Evolutionary conservation across 2,888 invertebrate species (phyloP).

Genomic region (Hydrotaea cyrtoneurina): DNA sequence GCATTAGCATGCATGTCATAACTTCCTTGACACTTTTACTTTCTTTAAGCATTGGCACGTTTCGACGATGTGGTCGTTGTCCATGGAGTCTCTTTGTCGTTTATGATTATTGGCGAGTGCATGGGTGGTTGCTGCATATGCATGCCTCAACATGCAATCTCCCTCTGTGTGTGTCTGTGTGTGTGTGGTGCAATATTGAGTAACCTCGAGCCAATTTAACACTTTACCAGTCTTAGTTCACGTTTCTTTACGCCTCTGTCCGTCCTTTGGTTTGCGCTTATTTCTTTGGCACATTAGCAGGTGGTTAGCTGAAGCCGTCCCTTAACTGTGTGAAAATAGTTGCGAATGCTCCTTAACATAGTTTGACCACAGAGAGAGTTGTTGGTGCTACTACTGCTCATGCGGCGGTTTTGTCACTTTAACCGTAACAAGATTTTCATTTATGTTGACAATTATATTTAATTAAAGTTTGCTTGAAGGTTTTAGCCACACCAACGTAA

Average conservation of each 20-base stretch:
- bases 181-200: constrained; percentile 16
- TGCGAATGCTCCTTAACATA: too few species aligned
- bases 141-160: constrained; percentile 36
- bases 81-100: constrained; percentile 2
- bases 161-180: too few species aligned
- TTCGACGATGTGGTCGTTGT: constrained; percentile 19
- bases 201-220: constrained; percentile 56
- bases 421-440: constrained; percentile 39
- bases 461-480: constrained; percentile 37
- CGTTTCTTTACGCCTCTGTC: not conserved
- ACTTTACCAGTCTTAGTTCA: constrained; percentile 1
- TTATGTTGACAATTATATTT: constrained; percentile 40
- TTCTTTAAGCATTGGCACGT: constrained; percentile 55
- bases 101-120: constrained; percentile 30
- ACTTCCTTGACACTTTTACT: constrained; percentile 66
- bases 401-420: not conserved
- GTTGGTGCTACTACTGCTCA: too few species aligned
- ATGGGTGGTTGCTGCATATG: constrained; percentile 52
- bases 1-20: constrained; percentile 64
- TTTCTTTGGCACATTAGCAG: constrained; percentile 11
- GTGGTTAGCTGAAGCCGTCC: not conserved
- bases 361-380: too few species aligned
- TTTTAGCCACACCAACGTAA: not conserved
- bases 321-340: not conserved
- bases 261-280: not conserved